These are phyloP conservation scores for Megamerina dolium DNA, from an alignment of 2,888 invertebrate species.

Conservation along the genomic window DNA sequence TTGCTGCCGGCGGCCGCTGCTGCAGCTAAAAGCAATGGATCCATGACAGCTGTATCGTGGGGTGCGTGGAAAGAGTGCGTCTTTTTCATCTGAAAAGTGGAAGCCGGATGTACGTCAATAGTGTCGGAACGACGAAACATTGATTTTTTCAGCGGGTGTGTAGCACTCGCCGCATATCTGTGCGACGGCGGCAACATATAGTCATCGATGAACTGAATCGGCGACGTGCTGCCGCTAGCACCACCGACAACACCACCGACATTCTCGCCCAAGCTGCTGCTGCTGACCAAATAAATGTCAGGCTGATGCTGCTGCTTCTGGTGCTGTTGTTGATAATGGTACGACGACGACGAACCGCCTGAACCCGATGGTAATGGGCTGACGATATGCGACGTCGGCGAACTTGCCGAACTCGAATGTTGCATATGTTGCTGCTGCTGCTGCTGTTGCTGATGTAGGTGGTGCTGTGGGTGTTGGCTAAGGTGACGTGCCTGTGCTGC, in stretches of 20 bases:
- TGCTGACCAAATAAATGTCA: slow-evolving; percentile 48
- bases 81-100: slow-evolving; percentile 49
- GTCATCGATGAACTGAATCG: slow-evolving; percentile 33
- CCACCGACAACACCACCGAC: slow-evolving; percentile 28
- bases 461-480: too few relatives aligned
- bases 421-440: slow-evolving; percentile 24
- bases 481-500: slow-evolving; percentile 23
- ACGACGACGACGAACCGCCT: slow-evolving; percentile 14
- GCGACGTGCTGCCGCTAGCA: slow-evolving; percentile 28
- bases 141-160: slow-evolving; percentile 44
- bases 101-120: slow-evolving; percentile 48
- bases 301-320: slow-evolving; percentile 36
- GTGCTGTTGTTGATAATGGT: too few relatives aligned
- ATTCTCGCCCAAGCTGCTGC: slow-evolving; percentile 44
- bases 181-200: slow-evolving; percentile 24
- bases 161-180: slow-evolving; percentile 30
- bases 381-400: slow-evolving; percentile 41
- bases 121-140: slow-evolving; percentile 49
- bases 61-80: slow-evolving; percentile 50
- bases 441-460: slow-evolving; percentile 19
- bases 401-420: slow-evolving; percentile 39
- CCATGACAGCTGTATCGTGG: slow-evolving; percentile 44
- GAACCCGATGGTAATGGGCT: slow-evolving; percentile 35
- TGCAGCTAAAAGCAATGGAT: slow-evolving; percentile 39
- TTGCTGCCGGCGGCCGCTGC: slow-evolving; percentile 16